phyloP scores from a whole-genome alignment of 2,797 vertebrate genomes.

The Microctenopoma steveboyesi region DNA sequence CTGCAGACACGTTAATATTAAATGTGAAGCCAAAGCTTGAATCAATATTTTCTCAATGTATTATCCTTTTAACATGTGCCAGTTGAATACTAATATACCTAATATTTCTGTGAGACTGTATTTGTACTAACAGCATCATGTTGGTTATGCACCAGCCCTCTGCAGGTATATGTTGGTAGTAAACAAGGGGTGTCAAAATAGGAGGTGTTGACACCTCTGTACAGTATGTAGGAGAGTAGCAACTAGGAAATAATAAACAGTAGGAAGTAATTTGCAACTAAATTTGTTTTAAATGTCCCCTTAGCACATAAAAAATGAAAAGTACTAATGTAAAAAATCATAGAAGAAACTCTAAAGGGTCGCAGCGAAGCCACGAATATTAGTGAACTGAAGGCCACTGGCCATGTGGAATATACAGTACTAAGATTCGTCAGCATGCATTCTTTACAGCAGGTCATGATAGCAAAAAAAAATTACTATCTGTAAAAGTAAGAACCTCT shows the following conservation, averaged over 20 bases:
- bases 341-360: no score
- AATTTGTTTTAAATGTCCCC: constrained; percentile 25
- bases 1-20: neutral
- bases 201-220: neutral
- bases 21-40: neutral
- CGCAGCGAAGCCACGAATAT: no score
- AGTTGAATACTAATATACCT: neutral
- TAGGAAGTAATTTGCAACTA: constrained; percentile 20
- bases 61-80: no score
- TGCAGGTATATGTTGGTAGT: constrained; percentile 17
- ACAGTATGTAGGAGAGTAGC: constrained; percentile 2
- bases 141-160: constrained; percentile 43
- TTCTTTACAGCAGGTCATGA: no score
- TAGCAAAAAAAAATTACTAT: no score
- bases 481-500: no score
- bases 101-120: neutral
- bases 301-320: constrained; percentile 22
- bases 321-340: neutral
- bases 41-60: no score
- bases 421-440: no score
- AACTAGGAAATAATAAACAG: neutral
- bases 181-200: constrained; percentile 46
- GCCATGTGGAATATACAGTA: no score
- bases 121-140: constrained; percentile 44
- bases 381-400: no score